Percentiles rank a stretch among this genome's conserved stretches.
Conservation (phyloP, 2,113 vertebrate genomes). For the Eptesicus fuscus region DNA sequence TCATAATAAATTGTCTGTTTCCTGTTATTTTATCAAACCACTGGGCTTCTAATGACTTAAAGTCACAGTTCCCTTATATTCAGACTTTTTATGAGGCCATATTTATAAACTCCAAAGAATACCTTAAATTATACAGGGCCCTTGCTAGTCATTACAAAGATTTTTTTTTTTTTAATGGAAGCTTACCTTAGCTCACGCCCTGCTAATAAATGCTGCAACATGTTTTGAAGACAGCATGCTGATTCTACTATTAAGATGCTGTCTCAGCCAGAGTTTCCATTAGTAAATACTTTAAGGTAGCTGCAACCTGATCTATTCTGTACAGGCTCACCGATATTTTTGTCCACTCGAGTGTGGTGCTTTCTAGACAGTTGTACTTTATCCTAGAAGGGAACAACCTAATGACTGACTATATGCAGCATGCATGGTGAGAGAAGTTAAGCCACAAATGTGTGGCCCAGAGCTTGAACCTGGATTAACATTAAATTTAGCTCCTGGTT, state of each 20-base stretch:
- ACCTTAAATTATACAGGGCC: conserved; percentile 83
- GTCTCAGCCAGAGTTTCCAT: conserved; percentile 63
- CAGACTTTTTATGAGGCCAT: conserved; percentile 85
- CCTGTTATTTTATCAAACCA: conserved; percentile 95
- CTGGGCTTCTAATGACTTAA: conserved; percentile 90
- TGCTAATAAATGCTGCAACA: conserved; percentile 71
- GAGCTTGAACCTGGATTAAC: background rate
- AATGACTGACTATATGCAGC: background rate
- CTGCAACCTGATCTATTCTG: background rate
- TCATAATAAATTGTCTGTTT: conserved; percentile 99
- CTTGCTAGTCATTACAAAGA: conserved; percentile 78
- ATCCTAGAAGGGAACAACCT: background rate
- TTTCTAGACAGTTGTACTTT: background rate
- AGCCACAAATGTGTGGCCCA: background rate
- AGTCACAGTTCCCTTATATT: conserved; percentile 87
- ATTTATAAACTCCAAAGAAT: conserved; percentile 90
- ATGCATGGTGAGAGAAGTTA: background rate
- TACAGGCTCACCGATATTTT: background rate
- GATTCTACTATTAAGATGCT: conserved; percentile 46
- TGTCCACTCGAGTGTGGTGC: background rate
- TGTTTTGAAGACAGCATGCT: conserved; percentile 43
- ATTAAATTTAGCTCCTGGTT: background rate
- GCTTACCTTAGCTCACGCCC: conserved; percentile 67
- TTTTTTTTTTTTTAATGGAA: conserved; percentile 64
- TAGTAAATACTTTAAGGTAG: conserved; percentile 52